phyloP scores from a whole-genome alignment of 2,888 invertebrate species.

The Criorhina ranunculi region DNA sequence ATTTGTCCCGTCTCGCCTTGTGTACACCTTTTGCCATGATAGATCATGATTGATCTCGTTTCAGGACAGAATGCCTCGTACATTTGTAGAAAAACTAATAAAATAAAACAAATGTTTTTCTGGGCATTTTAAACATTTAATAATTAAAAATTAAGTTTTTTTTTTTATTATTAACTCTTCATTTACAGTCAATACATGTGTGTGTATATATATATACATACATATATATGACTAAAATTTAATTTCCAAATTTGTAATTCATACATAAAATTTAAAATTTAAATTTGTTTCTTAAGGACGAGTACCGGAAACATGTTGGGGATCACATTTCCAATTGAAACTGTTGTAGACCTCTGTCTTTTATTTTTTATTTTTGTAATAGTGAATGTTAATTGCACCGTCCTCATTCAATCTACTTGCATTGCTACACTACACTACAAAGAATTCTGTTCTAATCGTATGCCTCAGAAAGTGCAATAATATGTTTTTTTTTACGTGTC shows the following conservation, averaged over 20 bases:
- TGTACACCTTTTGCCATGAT: too few relatives aligned
- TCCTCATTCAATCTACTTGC: constrained; percentile 31
- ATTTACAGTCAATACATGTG: constrained; percentile 30
- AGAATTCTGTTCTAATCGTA: constrained; percentile 8
- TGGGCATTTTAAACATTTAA: constrained; percentile 48
- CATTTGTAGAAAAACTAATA: not conserved
- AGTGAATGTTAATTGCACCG: constrained; percentile 48
- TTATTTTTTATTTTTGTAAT: not conserved
- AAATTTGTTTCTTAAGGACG: constrained; percentile 20
- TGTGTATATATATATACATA: constrained; percentile 30
- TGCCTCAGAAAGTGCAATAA: not conserved
- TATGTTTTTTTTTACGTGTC: constrained; percentile 26
- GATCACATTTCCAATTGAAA: constrained; percentile 36
- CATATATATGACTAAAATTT: constrained; percentile 38
- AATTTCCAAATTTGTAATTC: constrained; percentile 17
- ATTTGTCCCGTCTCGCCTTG: too few relatives aligned
- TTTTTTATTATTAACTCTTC: constrained; percentile 34
- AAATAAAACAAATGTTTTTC: constrained; percentile 5
- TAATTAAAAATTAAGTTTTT: constrained; percentile 56
- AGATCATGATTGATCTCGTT: too few relatives aligned
- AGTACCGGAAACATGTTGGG: constrained; percentile 32
- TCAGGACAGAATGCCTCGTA: too few relatives aligned
- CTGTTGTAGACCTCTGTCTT: not conserved
- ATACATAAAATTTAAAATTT: constrained; percentile 18
- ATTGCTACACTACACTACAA: constrained; percentile 28